Percentiles rank a stretch among this genome's conserved stretches.
Evolutionary conservation across 2,113 vertebrate genomes (phyloP).

Genomic region (Macaca mulatta): DNA sequence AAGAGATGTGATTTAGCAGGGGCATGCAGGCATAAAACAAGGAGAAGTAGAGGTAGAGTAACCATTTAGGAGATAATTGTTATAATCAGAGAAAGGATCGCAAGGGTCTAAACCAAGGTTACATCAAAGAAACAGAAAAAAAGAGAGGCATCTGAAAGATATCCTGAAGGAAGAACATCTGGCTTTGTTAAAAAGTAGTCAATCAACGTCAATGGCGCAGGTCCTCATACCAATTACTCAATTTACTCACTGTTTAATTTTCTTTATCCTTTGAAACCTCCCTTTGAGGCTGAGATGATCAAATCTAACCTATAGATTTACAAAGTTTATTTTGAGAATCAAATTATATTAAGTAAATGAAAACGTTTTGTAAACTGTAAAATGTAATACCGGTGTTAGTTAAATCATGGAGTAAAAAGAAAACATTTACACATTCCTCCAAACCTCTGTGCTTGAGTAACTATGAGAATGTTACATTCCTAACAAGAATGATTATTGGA

Average conservation of each 20-base stretch:
- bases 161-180: constrained; percentile 50
- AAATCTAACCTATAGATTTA: not conserved
- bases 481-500: not conserved
- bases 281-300: not conserved
- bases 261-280: not conserved
- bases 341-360: not conserved
- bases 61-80: not conserved
- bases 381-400: not conserved
- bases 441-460: not conserved
- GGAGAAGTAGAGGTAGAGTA: not conserved
- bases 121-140: not conserved
- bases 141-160: not conserved
- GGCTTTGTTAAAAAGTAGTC: constrained; percentile 49
- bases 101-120: not conserved
- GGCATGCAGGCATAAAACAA: not conserved
- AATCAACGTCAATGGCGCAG: constrained; percentile 50
- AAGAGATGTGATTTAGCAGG: not conserved
- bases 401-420: not conserved
- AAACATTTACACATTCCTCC: not conserved
- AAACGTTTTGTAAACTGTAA: not conserved
- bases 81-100: not conserved
- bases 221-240: not conserved
- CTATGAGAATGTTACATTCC: not conserved
- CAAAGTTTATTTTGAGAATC: constrained; percentile 27
- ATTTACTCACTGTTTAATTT: constrained; percentile 30